Conservation (phyloP, 2,888 invertebrate species). For the Antheraea yamamai region DNA sequence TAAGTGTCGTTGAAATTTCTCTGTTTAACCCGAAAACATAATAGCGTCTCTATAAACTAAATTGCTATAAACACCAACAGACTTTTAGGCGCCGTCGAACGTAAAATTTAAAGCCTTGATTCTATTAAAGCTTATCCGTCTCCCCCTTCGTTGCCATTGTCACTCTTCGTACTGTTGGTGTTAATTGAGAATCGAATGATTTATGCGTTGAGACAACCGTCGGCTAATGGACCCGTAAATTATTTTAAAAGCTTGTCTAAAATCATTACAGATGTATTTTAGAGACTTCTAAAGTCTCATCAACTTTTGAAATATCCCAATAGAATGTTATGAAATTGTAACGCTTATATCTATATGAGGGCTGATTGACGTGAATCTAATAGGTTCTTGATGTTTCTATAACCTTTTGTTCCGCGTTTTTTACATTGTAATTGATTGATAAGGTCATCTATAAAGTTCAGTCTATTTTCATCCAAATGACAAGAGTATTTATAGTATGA, state of each 20-base stretch:
- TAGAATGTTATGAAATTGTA: neutral
- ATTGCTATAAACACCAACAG: neutral
- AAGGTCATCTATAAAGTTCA: constrained; percentile 47
- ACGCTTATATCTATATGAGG: neutral
- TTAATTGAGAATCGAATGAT: constrained; percentile 44
- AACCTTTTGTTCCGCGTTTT: constrained; percentile 26
- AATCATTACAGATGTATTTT: constrained; percentile 20
- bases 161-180: constrained; percentile 31
- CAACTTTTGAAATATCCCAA: neutral
- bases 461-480: constrained; percentile 54
- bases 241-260: constrained; percentile 36
- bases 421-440: constrained; percentile 23
- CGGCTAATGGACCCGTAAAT: constrained; percentile 30
- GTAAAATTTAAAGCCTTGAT: constrained; percentile 23
- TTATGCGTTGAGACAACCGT: constrained; percentile 31
- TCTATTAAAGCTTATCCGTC: constrained; percentile 36
- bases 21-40: neutral
- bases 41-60: neutral
- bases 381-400: neutral
- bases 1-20: neutral
- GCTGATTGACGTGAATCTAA: neutral
- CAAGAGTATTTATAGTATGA: constrained; percentile 52
- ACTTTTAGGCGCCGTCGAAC: neutral
- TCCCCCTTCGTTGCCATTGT: constrained; percentile 23
- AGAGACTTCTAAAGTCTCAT: neutral